phyloP scores from a whole-genome alignment of 2,797 vertebrate species.

The Danionella dracula region DNA sequence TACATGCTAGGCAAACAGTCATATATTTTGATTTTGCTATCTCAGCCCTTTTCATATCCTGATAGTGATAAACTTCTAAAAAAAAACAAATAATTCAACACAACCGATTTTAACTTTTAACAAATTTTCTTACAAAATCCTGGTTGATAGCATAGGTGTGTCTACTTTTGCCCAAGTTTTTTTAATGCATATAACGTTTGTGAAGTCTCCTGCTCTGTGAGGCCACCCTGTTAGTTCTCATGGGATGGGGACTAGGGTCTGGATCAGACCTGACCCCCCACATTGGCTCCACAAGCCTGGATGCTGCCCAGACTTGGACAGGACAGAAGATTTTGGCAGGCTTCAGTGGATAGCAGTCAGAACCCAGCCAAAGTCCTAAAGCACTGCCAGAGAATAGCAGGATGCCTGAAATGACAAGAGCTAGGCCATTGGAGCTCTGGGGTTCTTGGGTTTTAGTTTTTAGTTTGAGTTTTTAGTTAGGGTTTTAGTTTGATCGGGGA shows the following conservation, averaged over 20 bases:
- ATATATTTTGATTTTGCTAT: too few relatives aligned
- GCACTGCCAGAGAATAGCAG: conserved; percentile 21
- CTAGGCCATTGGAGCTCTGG: conserved; percentile 20
- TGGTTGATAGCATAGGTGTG: too few relatives aligned
- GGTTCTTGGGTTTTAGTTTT: conserved; percentile 9
- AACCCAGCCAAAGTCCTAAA: conserved; percentile 24
- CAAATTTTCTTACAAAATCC: too few relatives aligned
- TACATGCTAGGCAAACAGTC: too few relatives aligned
- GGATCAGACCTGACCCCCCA: conserved; percentile 39
- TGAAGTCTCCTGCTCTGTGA: conserved; percentile 23
- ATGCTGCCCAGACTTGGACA: conserved; percentile 38
- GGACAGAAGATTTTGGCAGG: conserved; percentile 26
- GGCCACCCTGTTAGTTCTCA: conserved; percentile 34
- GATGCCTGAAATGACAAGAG: conserved; percentile 17
- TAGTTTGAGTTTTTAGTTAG: too few relatives aligned
- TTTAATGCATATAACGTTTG: background rate
- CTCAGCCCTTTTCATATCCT: too few relatives aligned
- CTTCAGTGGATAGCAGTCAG: conserved; percentile 31
- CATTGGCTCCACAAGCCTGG: conserved; percentile 40
- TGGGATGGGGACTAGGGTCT: conserved; percentile 28
- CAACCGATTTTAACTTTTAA: too few relatives aligned
- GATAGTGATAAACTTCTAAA: too few relatives aligned
- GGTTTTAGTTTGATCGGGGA: conserved; percentile 11
- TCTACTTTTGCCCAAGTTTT: too few relatives aligned
- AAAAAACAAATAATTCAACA: too few relatives aligned